Conservation (phyloP, 2,797 vertebrate species). For the Aratinga solstitialis region DNA sequence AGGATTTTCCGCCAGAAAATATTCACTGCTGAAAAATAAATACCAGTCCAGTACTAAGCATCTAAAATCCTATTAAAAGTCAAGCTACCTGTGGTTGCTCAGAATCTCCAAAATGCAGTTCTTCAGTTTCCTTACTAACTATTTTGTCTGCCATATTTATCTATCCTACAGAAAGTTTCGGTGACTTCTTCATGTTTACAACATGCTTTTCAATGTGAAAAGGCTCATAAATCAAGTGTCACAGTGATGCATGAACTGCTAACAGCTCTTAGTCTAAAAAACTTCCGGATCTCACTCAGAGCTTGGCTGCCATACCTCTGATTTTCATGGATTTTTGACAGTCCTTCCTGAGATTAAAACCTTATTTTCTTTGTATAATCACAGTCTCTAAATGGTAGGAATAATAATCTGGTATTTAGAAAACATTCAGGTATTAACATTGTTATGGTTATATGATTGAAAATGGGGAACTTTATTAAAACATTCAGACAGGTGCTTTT, state of each 20-base stretch:
- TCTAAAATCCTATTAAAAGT: background rate
- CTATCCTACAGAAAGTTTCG: background rate
- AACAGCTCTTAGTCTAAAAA: background rate
- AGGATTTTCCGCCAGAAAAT: background rate
- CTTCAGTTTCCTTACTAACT: background rate
- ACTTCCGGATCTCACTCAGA: background rate
- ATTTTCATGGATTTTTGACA: conserved; percentile 6
- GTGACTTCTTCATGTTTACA: background rate
- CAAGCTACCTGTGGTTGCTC: background rate
- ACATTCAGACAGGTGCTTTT: background rate
- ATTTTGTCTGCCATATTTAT: background rate
- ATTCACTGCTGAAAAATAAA: background rate
- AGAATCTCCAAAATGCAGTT: background rate
- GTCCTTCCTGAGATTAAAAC: background rate
- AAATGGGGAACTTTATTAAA: conserved; percentile 27
- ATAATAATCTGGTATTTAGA: conserved; percentile 35
- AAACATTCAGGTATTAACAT: conserved; percentile 7
- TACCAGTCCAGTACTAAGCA: background rate
- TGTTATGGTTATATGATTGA: conserved; percentile 9
- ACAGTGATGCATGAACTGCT: background rate
- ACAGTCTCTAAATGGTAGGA: background rate
- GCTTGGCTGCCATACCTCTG: background rate
- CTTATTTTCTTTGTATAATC: background rate
- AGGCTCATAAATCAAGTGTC: background rate
- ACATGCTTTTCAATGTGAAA: background rate